A percentile compares a stretch with the other conserved stretches of the same genome.
phyloP scores from a whole-genome alignment of 2,113 vertebrate species.

The Colistium nudipinnis region DNA sequence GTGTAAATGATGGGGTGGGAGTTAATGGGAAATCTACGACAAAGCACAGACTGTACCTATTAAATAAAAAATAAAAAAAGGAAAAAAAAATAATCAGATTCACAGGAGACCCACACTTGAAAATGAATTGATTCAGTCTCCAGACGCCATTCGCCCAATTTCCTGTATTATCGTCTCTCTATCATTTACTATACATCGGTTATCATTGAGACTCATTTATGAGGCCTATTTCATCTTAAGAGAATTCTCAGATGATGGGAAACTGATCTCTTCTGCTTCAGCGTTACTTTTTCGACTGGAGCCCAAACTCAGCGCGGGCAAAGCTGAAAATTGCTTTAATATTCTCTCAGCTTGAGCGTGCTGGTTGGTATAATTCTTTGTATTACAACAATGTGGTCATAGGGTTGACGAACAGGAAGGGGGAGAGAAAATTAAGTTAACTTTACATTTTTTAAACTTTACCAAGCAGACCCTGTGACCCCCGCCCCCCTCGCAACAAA shows the following conservation, averaged over 20 bases:
- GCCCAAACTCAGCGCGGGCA: conserved; percentile 68
- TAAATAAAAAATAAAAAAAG: no score
- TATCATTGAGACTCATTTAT: conserved; percentile 79
- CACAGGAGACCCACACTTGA: conserved; percentile 62
- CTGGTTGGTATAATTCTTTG: conserved; percentile 52
- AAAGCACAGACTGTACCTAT: conserved; percentile 68
- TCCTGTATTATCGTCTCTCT: conserved; percentile 74
- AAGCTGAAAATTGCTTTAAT: conserved; percentile 73
- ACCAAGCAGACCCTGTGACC: conserved; percentile 21
- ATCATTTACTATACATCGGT: conserved; percentile 76
- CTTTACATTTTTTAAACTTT: conserved; percentile 58
- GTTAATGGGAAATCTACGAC: conserved; percentile 72
- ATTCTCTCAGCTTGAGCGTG: conserved; percentile 69
- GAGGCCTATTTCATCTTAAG: conserved; percentile 75
- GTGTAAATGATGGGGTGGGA: conserved; percentile 59
- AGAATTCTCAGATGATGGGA: conserved; percentile 75
- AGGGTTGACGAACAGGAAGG: conserved; percentile 50
- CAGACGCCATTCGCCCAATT: conserved; percentile 73
- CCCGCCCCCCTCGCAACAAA: conserved; percentile 1
- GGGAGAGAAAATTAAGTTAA: conserved; percentile 37
- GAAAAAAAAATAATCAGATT: conserved; percentile 41
- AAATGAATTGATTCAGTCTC: conserved; percentile 81
- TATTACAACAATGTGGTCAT: conserved; percentile 51
- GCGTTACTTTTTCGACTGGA: conserved; percentile 75
- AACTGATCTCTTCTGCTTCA: conserved; percentile 77